Conservation (phyloP, 2,797 vertebrate species). For the Pelobates cultripes region DNA sequence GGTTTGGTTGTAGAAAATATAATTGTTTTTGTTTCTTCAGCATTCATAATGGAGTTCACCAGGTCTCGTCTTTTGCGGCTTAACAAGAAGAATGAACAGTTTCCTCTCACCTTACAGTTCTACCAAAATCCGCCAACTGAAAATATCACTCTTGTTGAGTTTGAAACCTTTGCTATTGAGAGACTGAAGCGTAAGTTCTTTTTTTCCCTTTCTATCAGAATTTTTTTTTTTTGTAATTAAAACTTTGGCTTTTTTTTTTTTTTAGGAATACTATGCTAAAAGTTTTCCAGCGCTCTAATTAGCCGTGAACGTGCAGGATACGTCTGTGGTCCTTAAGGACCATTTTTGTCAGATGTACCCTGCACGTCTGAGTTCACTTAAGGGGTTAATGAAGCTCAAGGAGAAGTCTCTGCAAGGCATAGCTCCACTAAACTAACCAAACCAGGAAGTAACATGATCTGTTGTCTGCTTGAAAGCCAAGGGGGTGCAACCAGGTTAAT, state of each 20-base stretch:
- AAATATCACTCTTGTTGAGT: conserved; percentile 87
- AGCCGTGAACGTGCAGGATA: too few species aligned
- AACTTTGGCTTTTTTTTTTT: conserved; percentile 10
- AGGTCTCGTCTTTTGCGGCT: conserved; percentile 56
- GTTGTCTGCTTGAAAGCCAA: too few species aligned
- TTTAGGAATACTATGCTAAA: neutral
- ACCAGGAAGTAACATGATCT: too few species aligned
- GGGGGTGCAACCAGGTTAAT: too few species aligned
- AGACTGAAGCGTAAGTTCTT: conserved; percentile 85
- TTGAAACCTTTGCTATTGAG: conserved; percentile 89
- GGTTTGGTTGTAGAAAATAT: neutral
- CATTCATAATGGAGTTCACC: conserved; percentile 63
- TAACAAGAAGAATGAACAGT: conserved; percentile 69
- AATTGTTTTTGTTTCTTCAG: neutral
- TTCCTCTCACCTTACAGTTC: conserved; percentile 86
- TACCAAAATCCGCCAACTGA: conserved; percentile 88
- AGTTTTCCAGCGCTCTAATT: too few species aligned
- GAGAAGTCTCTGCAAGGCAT: too few species aligned
- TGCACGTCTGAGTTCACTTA: too few species aligned
- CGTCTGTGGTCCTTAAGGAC: too few species aligned
- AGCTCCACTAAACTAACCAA: too few species aligned
- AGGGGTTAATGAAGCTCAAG: too few species aligned
- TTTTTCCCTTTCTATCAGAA: neutral
- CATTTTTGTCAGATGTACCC: too few species aligned
- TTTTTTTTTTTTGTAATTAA: neutral